Evolutionary conservation across 2,113 vertebrate genomes (phyloP), one percentile per base, ranked within the genome.

Genomic region (Bombycilla garrulus): DNA sequence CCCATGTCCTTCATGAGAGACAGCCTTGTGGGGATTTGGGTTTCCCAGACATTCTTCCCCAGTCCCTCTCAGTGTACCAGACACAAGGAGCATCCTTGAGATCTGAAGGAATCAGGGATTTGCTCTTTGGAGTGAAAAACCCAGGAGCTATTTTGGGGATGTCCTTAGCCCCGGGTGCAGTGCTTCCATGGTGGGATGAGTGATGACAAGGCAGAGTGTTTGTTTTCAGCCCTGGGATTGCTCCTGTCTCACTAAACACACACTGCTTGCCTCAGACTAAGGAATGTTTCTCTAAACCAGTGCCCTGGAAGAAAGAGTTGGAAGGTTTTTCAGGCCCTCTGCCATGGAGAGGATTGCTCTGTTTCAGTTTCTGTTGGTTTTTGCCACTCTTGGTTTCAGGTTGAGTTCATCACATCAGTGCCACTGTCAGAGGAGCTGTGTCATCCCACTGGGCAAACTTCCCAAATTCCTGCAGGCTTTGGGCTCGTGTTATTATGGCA

Each of bases 151-250:
- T 95, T 95, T 6, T 76, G 81, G 89, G 69, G 53, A 4, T 85
- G 66, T 95, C 81, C 83, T 92, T 70, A 78, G 4, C 11, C 70
- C 28, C 1, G 29, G 50, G 28, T 72, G 79, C 14, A 24, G 15
- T 85, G 40, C 40, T 26, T 72, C 16, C 15, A 9, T 36, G 76
- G 88, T 44, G 65, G 86, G 69, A 44, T 61, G 88, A 57, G 92
- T 74, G 92, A 40, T 93, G 95, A 89, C 86, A 92, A 26, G 73
- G 51, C 57, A 11, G 20, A 81, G 89, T 64, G 88, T 80, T 83
- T 82, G 74, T 26, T 12, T 86, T 67, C 77, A 17, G 78, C 31
- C 20, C 35, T 31, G 78, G 29, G 45, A 35, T 71, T 79, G 80
- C 50, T 69, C 67, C 64, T 71, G 70, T 44, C 51, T 91, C 65